Conservation (phyloP, 2,113 vertebrate genomes). For the Jacana jacana region DNA sequence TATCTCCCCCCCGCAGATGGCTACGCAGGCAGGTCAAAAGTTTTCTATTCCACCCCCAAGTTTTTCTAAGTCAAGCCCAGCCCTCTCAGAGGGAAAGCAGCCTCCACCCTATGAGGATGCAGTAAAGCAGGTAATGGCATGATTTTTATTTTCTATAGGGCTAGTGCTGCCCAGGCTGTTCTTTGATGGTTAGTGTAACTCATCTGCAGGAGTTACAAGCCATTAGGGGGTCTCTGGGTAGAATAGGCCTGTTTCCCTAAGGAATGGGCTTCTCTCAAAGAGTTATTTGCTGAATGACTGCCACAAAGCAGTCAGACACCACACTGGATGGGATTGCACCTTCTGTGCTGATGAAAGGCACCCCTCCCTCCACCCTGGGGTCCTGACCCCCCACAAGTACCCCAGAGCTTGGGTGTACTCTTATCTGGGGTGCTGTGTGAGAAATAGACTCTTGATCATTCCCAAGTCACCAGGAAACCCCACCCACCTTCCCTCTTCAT, state of each 20-base stretch:
- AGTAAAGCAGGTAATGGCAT: constrained; percentile 87
- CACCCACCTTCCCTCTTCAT: background rate
- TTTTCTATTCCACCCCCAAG: constrained; percentile 82
- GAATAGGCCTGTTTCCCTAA: background rate
- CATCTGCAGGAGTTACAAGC: background rate
- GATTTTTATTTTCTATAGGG: background rate
- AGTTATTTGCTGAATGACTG: background rate
- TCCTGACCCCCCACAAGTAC: background rate
- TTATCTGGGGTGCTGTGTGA: background rate
- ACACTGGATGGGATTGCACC: background rate
- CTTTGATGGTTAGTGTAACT: background rate
- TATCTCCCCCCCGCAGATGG: constrained; percentile 83
- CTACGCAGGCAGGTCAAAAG: constrained; percentile 84
- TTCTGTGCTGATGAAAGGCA: background rate
- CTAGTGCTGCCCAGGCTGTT: background rate
- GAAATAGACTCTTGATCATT: background rate
- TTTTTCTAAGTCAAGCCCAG: constrained; percentile 86
- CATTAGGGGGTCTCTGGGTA: background rate
- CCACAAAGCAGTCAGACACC: background rate
- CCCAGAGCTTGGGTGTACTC: background rate
- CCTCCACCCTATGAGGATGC: constrained; percentile 95
- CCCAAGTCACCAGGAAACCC: background rate
- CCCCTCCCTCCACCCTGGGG: too few species aligned
- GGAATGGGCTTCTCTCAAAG: background rate
- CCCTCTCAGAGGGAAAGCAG: constrained; percentile 86